Conservation (phyloP, 2,797 vertebrate species). For the Alosa sapidissima region DNA sequence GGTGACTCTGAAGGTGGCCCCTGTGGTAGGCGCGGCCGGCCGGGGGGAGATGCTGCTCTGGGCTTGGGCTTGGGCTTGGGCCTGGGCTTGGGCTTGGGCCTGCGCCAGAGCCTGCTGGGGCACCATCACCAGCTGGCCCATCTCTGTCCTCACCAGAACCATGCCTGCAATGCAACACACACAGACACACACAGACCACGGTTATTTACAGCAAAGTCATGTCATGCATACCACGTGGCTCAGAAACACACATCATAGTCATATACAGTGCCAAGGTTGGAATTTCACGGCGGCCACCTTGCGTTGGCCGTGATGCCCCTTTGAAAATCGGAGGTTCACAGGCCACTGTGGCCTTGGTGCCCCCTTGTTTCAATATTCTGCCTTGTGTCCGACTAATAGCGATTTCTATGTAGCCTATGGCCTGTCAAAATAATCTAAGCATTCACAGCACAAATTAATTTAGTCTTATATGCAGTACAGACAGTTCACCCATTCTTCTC, state of each 20-base stretch:
- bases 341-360: no score
- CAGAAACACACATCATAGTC: background rate
- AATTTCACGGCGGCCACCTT: no score
- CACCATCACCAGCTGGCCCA: constrained; percentile 86
- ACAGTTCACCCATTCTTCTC: no score
- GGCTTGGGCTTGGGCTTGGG: constrained; percentile 75
- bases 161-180: constrained; percentile 71
- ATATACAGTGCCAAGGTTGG: background rate
- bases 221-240: background rate
- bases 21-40: constrained; percentile 77
- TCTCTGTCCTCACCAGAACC: constrained; percentile 85
- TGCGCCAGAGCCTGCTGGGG: constrained; percentile 85
- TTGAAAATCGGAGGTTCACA: no score
- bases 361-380: no score
- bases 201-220: background rate
- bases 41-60: constrained; percentile 80
- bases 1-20: constrained; percentile 79
- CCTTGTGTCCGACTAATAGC: no score
- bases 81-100: constrained; percentile 80
- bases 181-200: background rate
- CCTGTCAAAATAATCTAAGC: no score
- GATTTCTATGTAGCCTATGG: no score
- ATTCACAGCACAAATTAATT: no score
- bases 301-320: no score
- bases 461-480: no score